Base-by-base conservation (phyloP, 2,888 invertebrate species). In the Euzophera pinguis region DNA sequence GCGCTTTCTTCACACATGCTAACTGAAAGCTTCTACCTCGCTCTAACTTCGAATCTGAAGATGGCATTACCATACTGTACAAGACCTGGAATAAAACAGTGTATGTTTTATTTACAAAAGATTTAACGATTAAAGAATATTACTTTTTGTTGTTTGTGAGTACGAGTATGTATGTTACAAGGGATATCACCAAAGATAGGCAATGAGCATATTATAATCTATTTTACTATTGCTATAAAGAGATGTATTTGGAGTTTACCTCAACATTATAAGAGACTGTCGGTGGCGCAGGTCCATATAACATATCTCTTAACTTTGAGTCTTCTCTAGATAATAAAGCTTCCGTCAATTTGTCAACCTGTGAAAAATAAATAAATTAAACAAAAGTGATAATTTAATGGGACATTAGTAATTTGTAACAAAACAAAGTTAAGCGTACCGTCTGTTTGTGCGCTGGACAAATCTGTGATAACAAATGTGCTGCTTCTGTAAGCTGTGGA, bases 41-140 rank as follows among this genome's bases (percentile, higher is more conserved):
- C 41, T 96, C 96, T 1, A 96, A 93, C 64, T 94, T 91, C 1
- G 96, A 94, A 67, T 96, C 96, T 7, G 94, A 87, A 6, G 98
- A 97, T 10, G 99, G 99, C 95, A 99, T 96, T 59, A 99, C 90
- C 79, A 98, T 92, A 58, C 97, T 95, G 81, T 98, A 97, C 57
- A 98, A 90, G 47, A 98, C 96, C 90, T 91, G 59, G 48, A 52
- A 47, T 38, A 22, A 48, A 27, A 53, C 16, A 16, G 7, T 7
- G 2, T 29, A 6, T 29, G 10, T 4, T 32, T 9, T 7, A 9
- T 9, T 32, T 32, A 32, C 32, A 2, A 32, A 9, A 32, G 2
- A 32, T 6, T 3, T 22, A 22, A 22, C n/a, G n/a, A n/a, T n/a
- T n/a, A n/a, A n/a, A 22, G 22, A 22, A 22, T 22, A 22, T 22